phyloP scores from a whole-genome alignment of 1,140 invertebrate genomes.

The Eufriesea mexicana region DNA sequence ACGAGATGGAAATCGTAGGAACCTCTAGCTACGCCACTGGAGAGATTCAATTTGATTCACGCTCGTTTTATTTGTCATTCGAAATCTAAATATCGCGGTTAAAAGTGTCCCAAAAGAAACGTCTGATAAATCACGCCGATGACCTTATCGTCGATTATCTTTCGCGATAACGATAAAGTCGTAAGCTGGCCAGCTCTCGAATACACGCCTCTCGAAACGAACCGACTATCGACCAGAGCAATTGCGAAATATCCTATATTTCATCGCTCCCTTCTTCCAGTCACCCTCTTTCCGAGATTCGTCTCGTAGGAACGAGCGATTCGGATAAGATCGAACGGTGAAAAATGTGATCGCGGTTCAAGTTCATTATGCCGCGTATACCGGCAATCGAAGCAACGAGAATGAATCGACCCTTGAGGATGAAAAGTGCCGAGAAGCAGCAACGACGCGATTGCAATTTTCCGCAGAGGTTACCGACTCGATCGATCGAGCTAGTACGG shows the following conservation, averaged over 20 bases:
- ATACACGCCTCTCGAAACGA: neutral
- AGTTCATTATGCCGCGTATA: neutral
- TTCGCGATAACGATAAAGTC: neutral
- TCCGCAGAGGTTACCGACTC: constrained; percentile 15
- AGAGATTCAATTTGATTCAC: neutral
- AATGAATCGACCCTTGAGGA: constrained; percentile 21
- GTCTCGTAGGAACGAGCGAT: neutral
- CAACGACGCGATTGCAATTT: neutral
- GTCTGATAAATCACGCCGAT: neutral
- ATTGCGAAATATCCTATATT: neutral
- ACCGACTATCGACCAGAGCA: neutral
- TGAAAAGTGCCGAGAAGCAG: constrained; percentile 1
- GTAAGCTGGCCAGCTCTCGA: too few species aligned
- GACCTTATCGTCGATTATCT: neutral
- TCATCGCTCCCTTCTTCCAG: neutral
- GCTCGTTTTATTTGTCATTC: neutral
- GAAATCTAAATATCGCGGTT: neutral
- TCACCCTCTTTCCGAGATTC: neutral
- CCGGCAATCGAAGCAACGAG: constrained; percentile 1
- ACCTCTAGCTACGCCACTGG: too few species aligned
- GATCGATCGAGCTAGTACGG: constrained; percentile 56
- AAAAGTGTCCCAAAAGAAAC: neutral
- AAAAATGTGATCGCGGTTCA: neutral
- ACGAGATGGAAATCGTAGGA: too few species aligned
- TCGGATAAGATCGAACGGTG: neutral